Evolutionary conservation across 2,113 vertebrate genomes (phyloP), one percentile per base, ranked within the genome.

Genomic region (Ammodytes marinus): DNA sequence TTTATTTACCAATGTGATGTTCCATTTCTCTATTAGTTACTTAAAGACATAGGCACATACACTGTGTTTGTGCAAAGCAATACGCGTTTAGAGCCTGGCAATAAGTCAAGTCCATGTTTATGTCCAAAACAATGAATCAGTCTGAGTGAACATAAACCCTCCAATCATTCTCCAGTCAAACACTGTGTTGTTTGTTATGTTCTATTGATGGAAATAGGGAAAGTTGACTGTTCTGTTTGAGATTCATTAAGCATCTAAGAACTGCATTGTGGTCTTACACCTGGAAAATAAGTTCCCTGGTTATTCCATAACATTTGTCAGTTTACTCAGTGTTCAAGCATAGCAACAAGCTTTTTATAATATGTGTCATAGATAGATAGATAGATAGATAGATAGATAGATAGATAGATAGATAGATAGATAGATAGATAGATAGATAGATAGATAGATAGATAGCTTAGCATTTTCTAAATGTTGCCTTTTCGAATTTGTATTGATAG

Each of bases 1-100:
- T 78, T 76, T 37, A 68, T 83, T 80, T 69, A 42, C 45, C 39
- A 54, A 53, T 75, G 46, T 59, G 11, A 68, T 58, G 67, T 82
- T 83, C 37, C 35, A 45, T 67, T 61, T 53, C 43, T 57, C 49
- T 8, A 53, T 40, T 10, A 35, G 13, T 17, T 42, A 55, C 46
- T 46, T 40, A 53, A 43, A 61, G 4, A 46, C 53, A 4, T 35
- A 4, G 40, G 72, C 3, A 2, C 79, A 68, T 1, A 35, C 35
- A 69, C 14, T 10, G n/a, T 45, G 40, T 12, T 35, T 61, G 43
- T 50, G 37, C 11, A 15, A n/a, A 53, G 17, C 6, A 64, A 57
- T 19, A 39, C 0, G 27, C 27, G n/a, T n/a, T 50, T 8, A 52
- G 14, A 73, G 12, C 6, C 17, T n/a, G 17, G 60, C 27, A n/a